phyloP scores from a whole-genome alignment of 2,113 vertebrate species.

The Speoplatyrhinus poulsoni region DNA sequence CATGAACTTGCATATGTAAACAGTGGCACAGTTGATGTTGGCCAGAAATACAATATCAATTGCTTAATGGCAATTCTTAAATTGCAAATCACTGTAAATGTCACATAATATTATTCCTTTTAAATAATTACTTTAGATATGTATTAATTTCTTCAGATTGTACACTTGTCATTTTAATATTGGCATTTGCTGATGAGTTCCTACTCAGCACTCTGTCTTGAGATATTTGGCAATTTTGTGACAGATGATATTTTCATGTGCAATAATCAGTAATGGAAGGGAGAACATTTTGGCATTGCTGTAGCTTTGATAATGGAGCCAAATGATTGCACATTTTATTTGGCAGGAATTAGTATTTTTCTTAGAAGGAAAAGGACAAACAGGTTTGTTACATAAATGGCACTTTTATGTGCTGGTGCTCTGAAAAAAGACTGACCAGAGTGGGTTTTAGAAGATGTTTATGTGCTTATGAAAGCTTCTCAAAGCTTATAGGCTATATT shows the following conservation, averaged over 20 bases:
- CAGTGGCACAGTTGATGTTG: constrained; percentile 41
- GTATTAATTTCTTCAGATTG: constrained; percentile 80
- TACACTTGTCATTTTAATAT: constrained; percentile 56
- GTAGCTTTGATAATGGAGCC: constrained; percentile 13
- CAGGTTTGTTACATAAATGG: constrained; percentile 29
- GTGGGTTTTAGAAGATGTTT: constrained; percentile 20
- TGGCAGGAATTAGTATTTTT: constrained; percentile 24
- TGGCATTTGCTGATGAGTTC: constrained; percentile 67
- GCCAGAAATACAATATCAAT: constrained; percentile 47
- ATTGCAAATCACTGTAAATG: constrained; percentile 56
- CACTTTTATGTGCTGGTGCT: constrained; percentile 42
- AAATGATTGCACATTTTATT: constrained; percentile 39
- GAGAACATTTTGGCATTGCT: constrained; percentile 43
- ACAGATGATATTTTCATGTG: constrained; percentile 86
- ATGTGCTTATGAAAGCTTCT: constrained; percentile 23
- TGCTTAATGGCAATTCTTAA: constrained; percentile 51
- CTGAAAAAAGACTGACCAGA: constrained; percentile 21
- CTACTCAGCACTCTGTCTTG: constrained; percentile 34
- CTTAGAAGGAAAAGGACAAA: constrained; percentile 7
- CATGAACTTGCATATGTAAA: constrained; percentile 34
- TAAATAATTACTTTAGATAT: constrained; percentile 78
- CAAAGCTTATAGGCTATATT: constrained; percentile 7
- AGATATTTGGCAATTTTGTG: constrained; percentile 54
- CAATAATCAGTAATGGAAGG: constrained; percentile 87
- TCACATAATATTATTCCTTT: constrained; percentile 56